Evolutionary conservation across 1,140 invertebrate genomes (phyloP), one percentile per base, ranked within the genome.

Genomic region (Brachionus sp.): DNA sequence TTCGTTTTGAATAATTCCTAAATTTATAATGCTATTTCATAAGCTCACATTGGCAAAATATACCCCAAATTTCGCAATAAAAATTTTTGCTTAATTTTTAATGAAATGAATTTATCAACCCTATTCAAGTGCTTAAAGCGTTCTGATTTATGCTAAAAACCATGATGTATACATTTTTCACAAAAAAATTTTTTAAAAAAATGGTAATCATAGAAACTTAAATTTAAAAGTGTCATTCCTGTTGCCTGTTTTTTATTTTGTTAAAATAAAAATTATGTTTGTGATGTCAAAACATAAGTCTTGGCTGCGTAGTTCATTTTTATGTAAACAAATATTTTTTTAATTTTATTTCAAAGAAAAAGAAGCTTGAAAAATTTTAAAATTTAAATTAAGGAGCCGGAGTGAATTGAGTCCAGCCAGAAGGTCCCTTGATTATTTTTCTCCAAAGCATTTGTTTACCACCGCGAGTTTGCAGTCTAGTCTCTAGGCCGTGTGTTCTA

Each of bases 391-490:
- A 80, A 12, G 77, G 77, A n/a, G 77, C 77, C 1, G 77, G 46
- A 6, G 39, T 50, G 19, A 80, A 80, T 44, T 80, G 50, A 2
- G 37, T 42, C 77, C 77, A 80, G 23, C 46, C 77, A 3, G 25
- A 19, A 13, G 46, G 46, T 23, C 77, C 77, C 42, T 80, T 80
- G 7, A 80, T 12, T 13, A 80, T 80, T 62, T 80, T 80, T 39
- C 37, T 57, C 77, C 77, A 80, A 33, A 80, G 23, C 46, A 80
- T 80, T 66, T 80, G 77, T 33, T 80, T 80, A 12, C 77, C 77
- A 9, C 77, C 77, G 29, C 77, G 7, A 5, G 46, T 64, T 33
- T 80, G 19, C 4, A 80, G 33, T 37, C 77, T 37, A 10, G 77
- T 80, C 33, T 62, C 50, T 13, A 80, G n/a, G n/a, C 77, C 77